Evolutionary conservation across 2,797 vertebrate genomes (phyloP).

Genomic region (Sebastes flavidus): DNA sequence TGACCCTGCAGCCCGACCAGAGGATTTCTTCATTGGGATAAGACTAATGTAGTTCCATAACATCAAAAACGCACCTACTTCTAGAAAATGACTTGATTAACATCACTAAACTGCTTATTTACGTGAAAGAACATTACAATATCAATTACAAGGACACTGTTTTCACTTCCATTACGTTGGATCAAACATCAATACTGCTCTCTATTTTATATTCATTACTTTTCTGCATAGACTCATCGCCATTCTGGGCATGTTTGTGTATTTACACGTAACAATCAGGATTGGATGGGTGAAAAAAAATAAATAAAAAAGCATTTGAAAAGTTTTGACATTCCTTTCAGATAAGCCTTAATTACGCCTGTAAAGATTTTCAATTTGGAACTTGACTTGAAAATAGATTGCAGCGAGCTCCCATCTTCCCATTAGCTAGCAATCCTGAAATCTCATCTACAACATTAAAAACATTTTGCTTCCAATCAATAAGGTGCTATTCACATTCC

Average conservation of each 20-base stretch:
- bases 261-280: slow-evolving; percentile 67
- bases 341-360: slow-evolving; percentile 83
- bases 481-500: slow-evolving; percentile 81
- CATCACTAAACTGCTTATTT: slow-evolving; percentile 29
- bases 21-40: slow-evolving; percentile 33
- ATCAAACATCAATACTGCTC: slow-evolving; percentile 54
- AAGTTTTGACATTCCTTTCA: slow-evolving; percentile 82
- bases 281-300: slow-evolving; percentile 39
- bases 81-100: slow-evolving; percentile 37
- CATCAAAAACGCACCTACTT: background rate
- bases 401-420: slow-evolving; percentile 80
- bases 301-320: slow-evolving; percentile 51
- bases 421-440: slow-evolving; percentile 85
- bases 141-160: slow-evolving; percentile 35
- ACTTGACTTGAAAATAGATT: slow-evolving; percentile 85
- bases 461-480: slow-evolving; percentile 87
- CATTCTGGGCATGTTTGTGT: slow-evolving; percentile 45
- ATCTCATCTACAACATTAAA: slow-evolving; percentile 90
- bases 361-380: slow-evolving; percentile 89
- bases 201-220: slow-evolving; percentile 68
- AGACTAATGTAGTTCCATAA: background rate
- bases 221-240: slow-evolving; percentile 40
- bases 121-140: slow-evolving; percentile 34
- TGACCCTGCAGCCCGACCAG: slow-evolving; percentile 38
- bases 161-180: slow-evolving; percentile 32